Evolutionary conservation across 1,140 invertebrate species (phyloP), one percentile per base, ranked within the genome.

Genomic region (Aphelinus atriplicis): DNA sequence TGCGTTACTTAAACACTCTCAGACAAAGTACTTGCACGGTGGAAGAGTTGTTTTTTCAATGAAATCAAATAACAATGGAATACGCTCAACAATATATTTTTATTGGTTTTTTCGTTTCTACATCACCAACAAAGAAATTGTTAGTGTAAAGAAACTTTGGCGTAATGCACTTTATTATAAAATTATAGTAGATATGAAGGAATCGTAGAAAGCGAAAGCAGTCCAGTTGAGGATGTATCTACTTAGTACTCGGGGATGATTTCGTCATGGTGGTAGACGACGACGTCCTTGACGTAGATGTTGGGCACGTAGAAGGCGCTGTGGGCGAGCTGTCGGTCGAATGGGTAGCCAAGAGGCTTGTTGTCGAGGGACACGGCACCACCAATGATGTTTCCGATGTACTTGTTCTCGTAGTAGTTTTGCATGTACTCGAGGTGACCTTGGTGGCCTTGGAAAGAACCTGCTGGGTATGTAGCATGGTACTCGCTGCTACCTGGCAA

Each of bases 341-440:
- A 85, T 9, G 89, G 89, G 78, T 84, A 90, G 42, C 90, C 90
- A 70, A 90, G 84, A 3, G 89, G 85, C 73, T 80, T 87, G 71
- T 82, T 81, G 66, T 88, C 86, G 1, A 87, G 81, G 10, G 84
- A 85, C 68, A 88, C 80, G 58, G 81, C 80, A 61, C 84, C 81
- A 68, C 86, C 86, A 46, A 87, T 86, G 2, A 86, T 78, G 5
- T 83, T 67, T 62, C 78, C 77, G 60, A 86, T 83, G 60, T 78
- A 79, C 47, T 79, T 78, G 69, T 75, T 80, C n/a, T 84, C 70
- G 75, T 83, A 85, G 77, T 84, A 82, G 2, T 80, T 66, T 72
- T 75, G 79, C 46, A 86, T 76, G 0, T 62, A 26, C 3, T 79
- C 73, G 3, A 82, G 81, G 10, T 84, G 83, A 7, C 55, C 68